Evolutionary conservation across 2,888 invertebrate genomes (phyloP), one percentile per base, ranked within the genome.

Genomic region (Nysson spinosus): DNA sequence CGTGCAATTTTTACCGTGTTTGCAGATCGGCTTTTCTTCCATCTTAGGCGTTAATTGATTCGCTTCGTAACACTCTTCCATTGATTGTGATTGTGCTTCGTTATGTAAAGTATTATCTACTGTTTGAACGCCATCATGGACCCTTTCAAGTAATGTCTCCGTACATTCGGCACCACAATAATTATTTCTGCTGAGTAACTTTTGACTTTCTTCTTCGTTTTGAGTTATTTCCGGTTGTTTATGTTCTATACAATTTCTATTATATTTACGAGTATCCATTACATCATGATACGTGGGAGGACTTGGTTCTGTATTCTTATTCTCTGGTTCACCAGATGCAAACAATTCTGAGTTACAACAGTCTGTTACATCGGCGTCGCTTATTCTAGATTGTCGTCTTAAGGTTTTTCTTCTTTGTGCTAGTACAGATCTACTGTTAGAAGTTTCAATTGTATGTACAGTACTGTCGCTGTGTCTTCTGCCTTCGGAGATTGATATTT

Each of bases 351-450:
- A 44, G 24, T 30, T 24, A 39, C 39, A 62, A 32, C 60, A 46
- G 30, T 44, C 39, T 6, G 26, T 44, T 6, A 57, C 64, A 22
- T 80, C 80, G 12, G 22, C 44, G 12, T 83, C 84, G 14, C 68
- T 77, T 44, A 86, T 69, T 65, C 77, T 80, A 7, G 82, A 68
- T 42, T 87, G 87, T 20, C 86, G 80, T 46, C 75, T 84, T 2
- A 87, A 61, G 35, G 78, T 83, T 54, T 57, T 80, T 42, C 81
- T 79, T 34, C 74, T 79, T 32, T 61, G 43, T 3, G 28, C 28
- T 28, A 61, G 26, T 6, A 46, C 7, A 11, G 46, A 37, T 9
- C 46, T 55, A 3, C 11, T 32, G 11, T 17, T 51, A 9, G 20
- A 14, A 20, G 39, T 35, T 3, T 57, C 49, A 14, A 28, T 34